Conservation (phyloP, 1,140 invertebrate species). For the Drosophila rufa region DNA sequence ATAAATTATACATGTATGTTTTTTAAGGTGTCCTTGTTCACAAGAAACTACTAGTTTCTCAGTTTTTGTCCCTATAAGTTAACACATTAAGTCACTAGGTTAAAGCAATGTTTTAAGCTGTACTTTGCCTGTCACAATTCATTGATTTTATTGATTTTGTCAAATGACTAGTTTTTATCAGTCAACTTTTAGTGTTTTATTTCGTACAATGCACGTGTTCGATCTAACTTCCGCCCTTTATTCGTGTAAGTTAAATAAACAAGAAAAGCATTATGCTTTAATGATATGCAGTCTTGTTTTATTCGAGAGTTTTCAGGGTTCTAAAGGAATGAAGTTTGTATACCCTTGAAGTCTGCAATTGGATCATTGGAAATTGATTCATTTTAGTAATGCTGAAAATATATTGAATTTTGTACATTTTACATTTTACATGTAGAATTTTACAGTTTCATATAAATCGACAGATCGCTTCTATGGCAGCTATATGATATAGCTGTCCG, state of each 20-base stretch:
- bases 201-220: not conserved
- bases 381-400: too few species aligned
- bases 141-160: not conserved
- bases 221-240: conserved; percentile 31
- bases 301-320: not conserved
- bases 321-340: too few species aligned
- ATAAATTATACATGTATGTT: conserved; percentile 6
- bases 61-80: conserved; percentile 10
- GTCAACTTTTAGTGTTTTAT: not conserved
- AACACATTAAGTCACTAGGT: conserved; percentile 3
- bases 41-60: not conserved
- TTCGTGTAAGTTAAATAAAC: conserved; percentile 36
- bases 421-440: too few species aligned
- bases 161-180: not conserved
- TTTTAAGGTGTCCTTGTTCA: conserved; percentile 19
- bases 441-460: too few species aligned
- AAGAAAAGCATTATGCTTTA: conserved; percentile 19
- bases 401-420: too few species aligned
- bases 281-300: conserved; percentile 1
- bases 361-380: too few species aligned
- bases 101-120: conserved; percentile 5
- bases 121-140: not conserved
- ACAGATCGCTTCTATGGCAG: too few species aligned
- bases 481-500: too few species aligned
- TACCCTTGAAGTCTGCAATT: too few species aligned